Evolutionary conservation across 2,797 vertebrate genomes (phyloP), one percentile per base, ranked within the genome.

Genomic region (Pseudomugil tenellus): DNA sequence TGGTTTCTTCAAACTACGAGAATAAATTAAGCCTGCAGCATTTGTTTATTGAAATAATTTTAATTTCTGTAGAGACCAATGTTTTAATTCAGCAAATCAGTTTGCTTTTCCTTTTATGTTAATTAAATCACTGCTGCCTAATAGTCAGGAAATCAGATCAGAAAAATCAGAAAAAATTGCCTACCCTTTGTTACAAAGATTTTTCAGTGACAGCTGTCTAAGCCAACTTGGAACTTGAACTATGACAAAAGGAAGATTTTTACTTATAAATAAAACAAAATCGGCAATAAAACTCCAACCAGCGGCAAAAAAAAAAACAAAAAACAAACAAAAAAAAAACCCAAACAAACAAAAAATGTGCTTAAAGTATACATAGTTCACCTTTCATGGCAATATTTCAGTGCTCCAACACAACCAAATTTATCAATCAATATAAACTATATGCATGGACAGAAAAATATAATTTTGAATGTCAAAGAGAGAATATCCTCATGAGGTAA

Each of bases 21-120:
- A 9, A 41, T n/a, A 23, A 29, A 12, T 13, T 13, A n/a, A n/a
- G 23, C 49, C 17, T 3, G 37, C 46, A 58, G 43, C 26, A 25
- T 63, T 57, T 43, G 28, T 63, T 39, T n/a, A 56, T 63, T 25
- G 53, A 51, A 52, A 34, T 32, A 59, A 48, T 6, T 34, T 26
- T 62, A 2, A 25, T 17, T 63, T 78, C 72, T 25, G 43, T 69
- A 76, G 58, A 51, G 49, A 60, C 66, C 29, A 26, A 1, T 34
- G 19, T 48, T 63, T 39, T 63, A 54, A 66, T 60, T 39, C 14
- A 67, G 29, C 23, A 65, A 63, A 63, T 54, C 35, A 26, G 0
- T 6, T 11, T 57, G 54, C 7, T 21, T 13, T 35, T 48, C 28
- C 34, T 64, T 67, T 69, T n/a, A n/a, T 16, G 28, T 23, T 10